Evolutionary conservation across 92 coral and sea anemone genomes (phyloP).

Genomic region (Zoanthus sociatus): DNA sequence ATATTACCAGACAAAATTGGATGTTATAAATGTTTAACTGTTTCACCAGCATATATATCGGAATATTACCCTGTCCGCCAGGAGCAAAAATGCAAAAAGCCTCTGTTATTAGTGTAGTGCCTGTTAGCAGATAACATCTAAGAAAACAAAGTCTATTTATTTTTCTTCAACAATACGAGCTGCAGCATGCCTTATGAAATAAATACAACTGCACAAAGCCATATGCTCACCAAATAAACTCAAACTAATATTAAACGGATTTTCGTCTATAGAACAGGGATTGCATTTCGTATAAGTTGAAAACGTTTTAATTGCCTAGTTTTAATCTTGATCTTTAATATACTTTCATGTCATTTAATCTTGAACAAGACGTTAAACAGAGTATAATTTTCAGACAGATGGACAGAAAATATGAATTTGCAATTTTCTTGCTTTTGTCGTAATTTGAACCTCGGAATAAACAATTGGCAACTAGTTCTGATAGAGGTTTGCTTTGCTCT

Average conservation of each 20-base stretch:
- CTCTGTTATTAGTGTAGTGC: conserved; percentile 6
- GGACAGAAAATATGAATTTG: neutral
- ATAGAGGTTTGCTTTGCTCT: neutral
- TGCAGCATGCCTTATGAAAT: neutral
- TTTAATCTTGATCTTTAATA: too few relatives aligned
- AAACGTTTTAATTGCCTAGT: too few relatives aligned
- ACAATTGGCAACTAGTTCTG: neutral
- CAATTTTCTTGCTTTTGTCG: neutral
- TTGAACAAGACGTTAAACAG: too few relatives aligned
- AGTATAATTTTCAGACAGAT: neutral
- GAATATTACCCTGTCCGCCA: conserved; percentile 21
- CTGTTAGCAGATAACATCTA: conserved; percentile 32
- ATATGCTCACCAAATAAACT: neutral
- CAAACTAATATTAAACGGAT: neutral
- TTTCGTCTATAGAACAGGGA: neutral
- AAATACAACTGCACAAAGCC: neutral
- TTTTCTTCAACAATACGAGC: conserved; percentile 1
- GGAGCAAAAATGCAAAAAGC: neutral
- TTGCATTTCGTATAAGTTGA: too few relatives aligned
- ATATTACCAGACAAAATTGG: conserved; percentile 10
- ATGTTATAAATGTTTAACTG: neutral
- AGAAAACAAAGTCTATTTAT: neutral
- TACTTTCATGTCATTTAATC: too few relatives aligned
- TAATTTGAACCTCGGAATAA: neutral
- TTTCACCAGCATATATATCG: neutral